Conservation (phyloP, 2,797 vertebrate species). For the Tokudaia muenninki region DNA sequence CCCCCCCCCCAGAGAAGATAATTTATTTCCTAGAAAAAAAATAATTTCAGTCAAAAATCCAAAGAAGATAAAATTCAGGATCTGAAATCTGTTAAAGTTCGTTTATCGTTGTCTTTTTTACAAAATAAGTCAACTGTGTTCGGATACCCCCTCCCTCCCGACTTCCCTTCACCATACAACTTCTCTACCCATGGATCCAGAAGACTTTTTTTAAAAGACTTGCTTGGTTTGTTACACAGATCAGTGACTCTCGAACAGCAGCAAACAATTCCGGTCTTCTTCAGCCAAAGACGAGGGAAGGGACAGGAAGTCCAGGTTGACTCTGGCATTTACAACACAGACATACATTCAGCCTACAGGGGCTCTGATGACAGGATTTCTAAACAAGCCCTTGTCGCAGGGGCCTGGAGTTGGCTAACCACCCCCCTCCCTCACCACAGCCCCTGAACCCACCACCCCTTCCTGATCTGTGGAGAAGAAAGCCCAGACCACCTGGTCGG, state of each 20-base stretch:
- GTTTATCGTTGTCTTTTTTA: constrained; percentile 76
- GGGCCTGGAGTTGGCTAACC: constrained; percentile 68
- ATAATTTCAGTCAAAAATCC: constrained; percentile 49
- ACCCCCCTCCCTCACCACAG: background rate
- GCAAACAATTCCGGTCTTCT: constrained; percentile 66
- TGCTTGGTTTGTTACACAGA: constrained; percentile 71
- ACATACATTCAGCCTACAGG: constrained; percentile 79
- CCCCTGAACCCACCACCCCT: constrained; percentile 23
- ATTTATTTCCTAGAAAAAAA: constrained; percentile 36
- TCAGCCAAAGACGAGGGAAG: constrained; percentile 77
- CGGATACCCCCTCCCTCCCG: constrained; percentile 23
- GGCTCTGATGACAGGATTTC: constrained; percentile 81
- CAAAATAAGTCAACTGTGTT: constrained; percentile 74
- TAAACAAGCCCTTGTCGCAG: constrained; percentile 78
- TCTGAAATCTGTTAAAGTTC: constrained; percentile 63
- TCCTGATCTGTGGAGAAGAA: constrained; percentile 64
- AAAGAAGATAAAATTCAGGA: constrained; percentile 70
- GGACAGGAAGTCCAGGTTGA: constrained; percentile 80
- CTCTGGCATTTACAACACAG: constrained; percentile 82
- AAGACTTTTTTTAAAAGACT: constrained; percentile 67
- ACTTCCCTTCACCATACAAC: constrained; percentile 74
- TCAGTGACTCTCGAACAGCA: constrained; percentile 67
- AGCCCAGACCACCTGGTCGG: constrained; percentile 57
- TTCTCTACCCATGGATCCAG: constrained; percentile 67
- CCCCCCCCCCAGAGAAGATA: background rate